Conservation (phyloP, 2,113 vertebrate genomes). For the Orientallactaga bullata region DNA sequence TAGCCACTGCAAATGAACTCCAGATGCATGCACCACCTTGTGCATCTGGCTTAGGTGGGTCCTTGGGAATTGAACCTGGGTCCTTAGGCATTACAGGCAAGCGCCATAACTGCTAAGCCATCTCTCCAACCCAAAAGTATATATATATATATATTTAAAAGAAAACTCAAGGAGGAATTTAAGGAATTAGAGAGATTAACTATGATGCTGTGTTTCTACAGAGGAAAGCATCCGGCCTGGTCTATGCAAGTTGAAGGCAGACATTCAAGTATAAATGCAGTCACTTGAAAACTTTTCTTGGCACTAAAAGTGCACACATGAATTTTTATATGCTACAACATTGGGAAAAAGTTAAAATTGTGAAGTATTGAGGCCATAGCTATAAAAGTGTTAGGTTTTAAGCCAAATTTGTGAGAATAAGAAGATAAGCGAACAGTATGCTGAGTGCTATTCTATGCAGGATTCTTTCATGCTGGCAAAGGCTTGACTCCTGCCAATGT, state of each 20-base stretch:
- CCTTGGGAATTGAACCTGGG: too few species aligned
- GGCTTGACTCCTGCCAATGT: conserved; percentile 47
- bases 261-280: conserved; percentile 62
- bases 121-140: too few species aligned
- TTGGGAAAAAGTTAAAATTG: conserved; percentile 59
- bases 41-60: too few species aligned
- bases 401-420: conserved; percentile 66
- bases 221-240: neutral
- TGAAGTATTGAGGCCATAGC: conserved; percentile 69
- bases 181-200: neutral
- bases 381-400: conserved; percentile 67
- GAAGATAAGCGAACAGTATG: conserved; percentile 63
- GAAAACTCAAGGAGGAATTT: conserved; percentile 23
- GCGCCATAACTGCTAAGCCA: too few species aligned
- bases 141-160: too few species aligned
- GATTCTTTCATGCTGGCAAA: conserved; percentile 49
- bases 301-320: conserved; percentile 51
- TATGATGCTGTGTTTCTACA: neutral
- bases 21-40: too few species aligned
- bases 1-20: too few species aligned
- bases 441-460: conserved; percentile 60
- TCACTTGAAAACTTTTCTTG: conserved; percentile 66
- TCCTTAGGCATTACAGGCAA: too few species aligned
- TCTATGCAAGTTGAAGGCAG: conserved; percentile 21
- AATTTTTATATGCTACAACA: conserved; percentile 71